These are phyloP conservation scores for Passerculus sandwichensis DNA, from an alignment of 2,797 vertebrate genomes.

Conservation along the genomic window DNA sequence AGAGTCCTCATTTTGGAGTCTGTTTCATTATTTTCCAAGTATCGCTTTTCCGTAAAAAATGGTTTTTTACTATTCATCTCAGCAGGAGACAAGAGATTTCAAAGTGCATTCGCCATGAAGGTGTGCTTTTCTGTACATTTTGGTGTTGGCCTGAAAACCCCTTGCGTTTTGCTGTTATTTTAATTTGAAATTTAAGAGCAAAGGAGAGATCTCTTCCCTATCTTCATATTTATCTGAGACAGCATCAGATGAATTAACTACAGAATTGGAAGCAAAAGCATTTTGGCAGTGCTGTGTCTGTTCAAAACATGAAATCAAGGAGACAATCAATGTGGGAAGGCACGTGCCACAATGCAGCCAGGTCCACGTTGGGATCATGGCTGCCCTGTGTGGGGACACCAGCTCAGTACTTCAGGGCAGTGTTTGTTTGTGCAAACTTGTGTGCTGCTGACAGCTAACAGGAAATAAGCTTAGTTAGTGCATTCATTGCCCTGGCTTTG, in stretches of 20 bases:
- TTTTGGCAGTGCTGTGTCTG: background rate
- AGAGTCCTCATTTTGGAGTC: background rate
- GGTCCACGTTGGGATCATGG: accelerated
- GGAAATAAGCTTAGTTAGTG: background rate
- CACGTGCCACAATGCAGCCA: accelerated
- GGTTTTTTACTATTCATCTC: background rate
- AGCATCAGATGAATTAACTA: background rate
- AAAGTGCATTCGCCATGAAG: background rate
- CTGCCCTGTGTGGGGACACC: background rate
- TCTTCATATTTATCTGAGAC: background rate
- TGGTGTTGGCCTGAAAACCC: background rate
- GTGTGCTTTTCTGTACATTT: background rate
- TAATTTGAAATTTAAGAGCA: background rate
- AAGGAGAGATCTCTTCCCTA: background rate
- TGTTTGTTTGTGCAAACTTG: background rate
- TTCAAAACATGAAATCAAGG: background rate
- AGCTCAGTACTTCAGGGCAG: background rate
- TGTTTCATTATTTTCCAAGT: background rate
- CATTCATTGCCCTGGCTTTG: background rate
- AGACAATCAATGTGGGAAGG: background rate
- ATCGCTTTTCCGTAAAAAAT: background rate
- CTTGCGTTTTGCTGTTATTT: background rate
- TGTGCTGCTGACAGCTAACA: background rate
- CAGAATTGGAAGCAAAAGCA: background rate
- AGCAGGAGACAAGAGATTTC: background rate